Base-by-base conservation (phyloP, 2,888 invertebrate genomes). In the Pseudococcus longispinus region DNA sequence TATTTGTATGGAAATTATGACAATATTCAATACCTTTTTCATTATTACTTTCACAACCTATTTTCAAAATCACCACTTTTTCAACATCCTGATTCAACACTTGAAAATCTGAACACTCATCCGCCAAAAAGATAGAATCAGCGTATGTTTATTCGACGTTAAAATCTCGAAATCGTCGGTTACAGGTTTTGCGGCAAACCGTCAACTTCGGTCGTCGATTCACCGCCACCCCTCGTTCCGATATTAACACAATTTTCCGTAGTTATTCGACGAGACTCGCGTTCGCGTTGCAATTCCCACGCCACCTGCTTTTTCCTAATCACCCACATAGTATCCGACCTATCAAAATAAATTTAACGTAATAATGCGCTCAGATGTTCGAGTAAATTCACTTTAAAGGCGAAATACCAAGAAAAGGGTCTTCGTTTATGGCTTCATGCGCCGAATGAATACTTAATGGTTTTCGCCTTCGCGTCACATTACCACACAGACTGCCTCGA, bases 271-370 rank as follows among this genome's bases (percentile, higher is more conserved):
- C 44, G 15, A 37, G 1, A 37, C n/a, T 18, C 4, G n/a, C 51
- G 70, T 37, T 37, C 37, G 13, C 70, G 26, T 26, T 29, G 70
- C 70, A 70, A 70, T 70, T 70, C 70, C 70, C 70, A 70, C 70
- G 70, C 70, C 70, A 70, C 70, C 70, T 70, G 70, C 70, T 70
- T 70, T 70, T 70, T 29, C 70, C 70, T 70, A 26, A 70, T 70
- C 70, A 70, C 70, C 70, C 26, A 51, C 51, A 51, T n/a, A n/a
- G 70, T 70, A 26, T 15, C 70, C 70, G 15, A 70, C 70, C 23
- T 70, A 70, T 70, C 26, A 70, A 70, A 70, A 70, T 70, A 70
- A 70, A 70, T 70, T 70, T 70, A 70, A 70, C 70, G 70, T 70
- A 70, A 70, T 70, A 70, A 70, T 70, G 70, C 29, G 70, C 70